Evolutionary conservation across 2,888 invertebrate genomes (phyloP).

Genomic region (Spatulosminthurus flaviceps): DNA sequence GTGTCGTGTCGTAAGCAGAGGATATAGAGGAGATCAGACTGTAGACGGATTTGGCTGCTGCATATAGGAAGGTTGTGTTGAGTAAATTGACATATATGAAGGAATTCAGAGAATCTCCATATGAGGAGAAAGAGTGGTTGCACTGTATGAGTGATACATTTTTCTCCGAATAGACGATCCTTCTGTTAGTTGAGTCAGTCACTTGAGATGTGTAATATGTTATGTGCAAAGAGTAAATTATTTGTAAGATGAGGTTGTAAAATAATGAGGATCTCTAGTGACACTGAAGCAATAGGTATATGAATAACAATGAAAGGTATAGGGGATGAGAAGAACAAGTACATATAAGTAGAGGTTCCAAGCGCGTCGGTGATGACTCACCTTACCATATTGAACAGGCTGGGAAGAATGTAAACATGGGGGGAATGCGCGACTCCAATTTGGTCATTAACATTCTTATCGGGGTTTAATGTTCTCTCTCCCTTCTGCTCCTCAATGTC

Average conservation of each 20-base stretch:
- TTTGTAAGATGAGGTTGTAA: too few relatives aligned
- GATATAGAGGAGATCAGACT: too few relatives aligned
- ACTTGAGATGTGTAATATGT: neutral
- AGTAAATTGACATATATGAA: too few relatives aligned
- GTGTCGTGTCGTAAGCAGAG: too few relatives aligned
- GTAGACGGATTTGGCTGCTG: too few relatives aligned
- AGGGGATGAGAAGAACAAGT: neutral
- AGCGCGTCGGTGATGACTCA: neutral
- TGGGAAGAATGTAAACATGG: slow-evolving; percentile 18
- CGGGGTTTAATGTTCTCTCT: slow-evolving; percentile 29
- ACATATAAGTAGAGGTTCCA: neutral
- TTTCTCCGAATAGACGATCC: neutral
- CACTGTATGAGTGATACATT: neutral
- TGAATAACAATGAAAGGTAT: too few relatives aligned
- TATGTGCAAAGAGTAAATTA: neutral
- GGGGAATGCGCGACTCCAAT: slow-evolving; percentile 7
- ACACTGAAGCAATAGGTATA: too few relatives aligned
- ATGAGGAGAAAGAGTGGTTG: neutral
- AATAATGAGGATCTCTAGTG: too few relatives aligned
- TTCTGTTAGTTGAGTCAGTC: neutral
- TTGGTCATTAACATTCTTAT: slow-evolving; percentile 18
- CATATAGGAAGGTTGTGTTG: too few relatives aligned
- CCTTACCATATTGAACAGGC: neutral
- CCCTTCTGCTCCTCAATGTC: slow-evolving; percentile 20
- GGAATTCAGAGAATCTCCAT: too few relatives aligned